A percentile compares a stretch with the other conserved stretches of the same genome.
Conservation (phyloP, 2,797 vertebrate species). For the Smutsia temminckii region DNA sequence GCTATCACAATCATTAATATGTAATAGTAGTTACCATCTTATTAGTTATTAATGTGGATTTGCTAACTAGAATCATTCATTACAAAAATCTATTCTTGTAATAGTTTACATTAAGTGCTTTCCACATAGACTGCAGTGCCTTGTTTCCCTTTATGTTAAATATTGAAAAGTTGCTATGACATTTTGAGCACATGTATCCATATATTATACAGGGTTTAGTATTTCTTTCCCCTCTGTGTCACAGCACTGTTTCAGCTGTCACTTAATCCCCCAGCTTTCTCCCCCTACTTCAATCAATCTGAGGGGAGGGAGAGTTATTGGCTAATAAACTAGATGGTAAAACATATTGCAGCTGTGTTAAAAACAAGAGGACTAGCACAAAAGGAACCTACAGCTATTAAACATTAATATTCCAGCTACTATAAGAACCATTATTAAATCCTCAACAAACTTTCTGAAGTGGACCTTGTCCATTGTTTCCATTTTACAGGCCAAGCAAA, state of each 20-base stretch:
- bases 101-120: neutral
- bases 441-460: neutral
- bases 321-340: neutral
- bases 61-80: neutral
- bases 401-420: neutral
- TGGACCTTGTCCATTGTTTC: neutral
- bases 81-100: neutral
- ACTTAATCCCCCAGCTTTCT: neutral
- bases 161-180: neutral
- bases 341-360: neutral
- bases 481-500: neutral
- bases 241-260: neutral
- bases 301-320: neutral
- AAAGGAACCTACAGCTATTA: neutral
- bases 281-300: neutral
- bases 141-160: neutral
- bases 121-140: neutral
- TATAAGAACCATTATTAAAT: neutral
- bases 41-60: neutral
- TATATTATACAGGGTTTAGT: neutral
- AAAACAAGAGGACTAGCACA: neutral
- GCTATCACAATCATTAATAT: neutral
- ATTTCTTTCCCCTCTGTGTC: neutral
- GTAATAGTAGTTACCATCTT: neutral
- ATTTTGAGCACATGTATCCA: neutral